Evolutionary conservation across 2,888 invertebrate genomes (phyloP).

Genomic region (Phyllotreta cruciferae): DNA sequence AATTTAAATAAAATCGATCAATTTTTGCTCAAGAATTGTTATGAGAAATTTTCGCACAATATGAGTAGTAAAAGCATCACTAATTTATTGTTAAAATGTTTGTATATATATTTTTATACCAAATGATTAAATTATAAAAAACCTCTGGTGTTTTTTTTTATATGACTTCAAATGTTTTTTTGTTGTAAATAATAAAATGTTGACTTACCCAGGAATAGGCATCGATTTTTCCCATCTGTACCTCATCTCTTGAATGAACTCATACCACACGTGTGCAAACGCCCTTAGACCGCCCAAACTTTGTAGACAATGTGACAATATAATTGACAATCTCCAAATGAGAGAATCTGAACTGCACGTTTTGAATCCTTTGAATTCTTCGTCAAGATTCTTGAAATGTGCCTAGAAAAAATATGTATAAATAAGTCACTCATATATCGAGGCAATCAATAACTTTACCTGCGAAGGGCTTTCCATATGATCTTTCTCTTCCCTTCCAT

Average conservation of each 20-base stretch:
- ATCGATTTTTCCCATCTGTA: constrained; percentile 87
- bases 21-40: constrained; percentile 14
- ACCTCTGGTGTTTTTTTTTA: constrained; percentile 10
- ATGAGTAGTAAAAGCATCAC: constrained; percentile 3
- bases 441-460: constrained; percentile 22
- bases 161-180: constrained; percentile 30
- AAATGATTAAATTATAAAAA: constrained; percentile 23
- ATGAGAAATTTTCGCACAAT: neutral
- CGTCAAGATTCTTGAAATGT: constrained; percentile 42
- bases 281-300: constrained; percentile 77
- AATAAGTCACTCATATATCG: too few species aligned
- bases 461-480: constrained; percentile 28
- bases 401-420: constrained; percentile 21
- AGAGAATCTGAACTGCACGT: constrained; percentile 81
- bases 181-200: constrained; percentile 32
- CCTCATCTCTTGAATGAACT: constrained; percentile 88
- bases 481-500: constrained; percentile 61
- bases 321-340: constrained; percentile 80
- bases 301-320: constrained; percentile 75
- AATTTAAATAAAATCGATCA: neutral
- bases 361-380: constrained; percentile 61
- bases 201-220: constrained; percentile 82
- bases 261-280: constrained; percentile 92
- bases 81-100: constrained; percentile 28
- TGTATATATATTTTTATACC: constrained; percentile 30